phyloP scores from a whole-genome alignment of 2,113 vertebrate species.

The Calidris pugnax region DNA sequence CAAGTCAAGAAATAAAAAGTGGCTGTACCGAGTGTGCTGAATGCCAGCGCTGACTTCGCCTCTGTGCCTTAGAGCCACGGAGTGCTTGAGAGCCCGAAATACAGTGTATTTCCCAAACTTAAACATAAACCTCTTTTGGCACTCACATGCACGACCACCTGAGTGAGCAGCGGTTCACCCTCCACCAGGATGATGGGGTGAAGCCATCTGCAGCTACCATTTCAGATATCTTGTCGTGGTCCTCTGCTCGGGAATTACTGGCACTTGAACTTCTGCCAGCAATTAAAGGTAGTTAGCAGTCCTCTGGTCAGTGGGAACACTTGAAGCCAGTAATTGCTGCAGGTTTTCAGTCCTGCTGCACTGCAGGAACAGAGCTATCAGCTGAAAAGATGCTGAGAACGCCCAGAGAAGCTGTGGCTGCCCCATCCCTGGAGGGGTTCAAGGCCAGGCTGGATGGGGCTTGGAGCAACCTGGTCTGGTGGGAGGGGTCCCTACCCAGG shows the following conservation, averaged over 20 bases:
- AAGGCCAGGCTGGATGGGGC: too few species aligned
- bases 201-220: background rate
- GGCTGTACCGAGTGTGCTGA: background rate
- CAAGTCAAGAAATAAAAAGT: background rate
- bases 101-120: background rate
- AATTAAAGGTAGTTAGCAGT: background rate
- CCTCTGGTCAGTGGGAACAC: background rate
- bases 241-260: background rate
- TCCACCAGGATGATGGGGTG: background rate
- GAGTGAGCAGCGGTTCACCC: background rate
- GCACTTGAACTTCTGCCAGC: background rate
- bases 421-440: too few species aligned
- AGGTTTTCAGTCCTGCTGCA: background rate
- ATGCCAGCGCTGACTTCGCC: background rate
- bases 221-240: background rate
- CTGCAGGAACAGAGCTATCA: background rate
- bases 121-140: background rate
- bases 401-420: too few species aligned
- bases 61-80: background rate
- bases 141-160: background rate
- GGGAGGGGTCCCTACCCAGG: too few species aligned
- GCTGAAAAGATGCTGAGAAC: background rate
- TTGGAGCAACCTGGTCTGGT: too few species aligned
- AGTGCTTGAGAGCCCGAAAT: accelerated
- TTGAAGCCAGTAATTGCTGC: background rate